Conservation (phyloP, 2,888 invertebrate species). For the Glyphotaelius pellucidus region DNA sequence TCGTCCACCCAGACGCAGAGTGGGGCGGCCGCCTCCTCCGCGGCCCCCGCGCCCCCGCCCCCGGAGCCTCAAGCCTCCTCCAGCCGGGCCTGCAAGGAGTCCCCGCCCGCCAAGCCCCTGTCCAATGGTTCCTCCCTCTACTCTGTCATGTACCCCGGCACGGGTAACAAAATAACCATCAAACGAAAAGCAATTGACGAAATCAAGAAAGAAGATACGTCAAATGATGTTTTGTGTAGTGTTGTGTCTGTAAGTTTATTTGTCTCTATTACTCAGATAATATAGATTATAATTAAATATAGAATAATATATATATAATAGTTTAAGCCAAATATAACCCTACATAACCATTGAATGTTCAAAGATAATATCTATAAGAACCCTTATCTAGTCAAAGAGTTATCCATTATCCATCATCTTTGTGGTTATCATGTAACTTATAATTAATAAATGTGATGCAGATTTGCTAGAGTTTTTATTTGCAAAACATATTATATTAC, state of each 20-base stretch:
- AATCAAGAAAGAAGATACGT: conserved; percentile 70
- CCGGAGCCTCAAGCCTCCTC: conserved; percentile 63
- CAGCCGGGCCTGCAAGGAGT: conserved; percentile 21
- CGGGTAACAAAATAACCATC: conserved; percentile 90
- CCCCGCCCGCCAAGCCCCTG: conserved; percentile 71
- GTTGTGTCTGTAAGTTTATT: conserved; percentile 51
- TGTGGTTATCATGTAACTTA: conserved; percentile 33
- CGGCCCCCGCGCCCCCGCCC: conserved; percentile 69
- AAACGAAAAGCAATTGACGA: conserved; percentile 85
- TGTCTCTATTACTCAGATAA: conserved; percentile 42
- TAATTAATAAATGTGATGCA: conserved; percentile 43
- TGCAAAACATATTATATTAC: conserved; percentile 31
- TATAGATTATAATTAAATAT: conserved; percentile 12
- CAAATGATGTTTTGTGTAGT: conserved; percentile 47
- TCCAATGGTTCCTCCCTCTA: conserved; percentile 82
- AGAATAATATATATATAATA: not conserved
- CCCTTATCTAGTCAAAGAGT: not conserved
- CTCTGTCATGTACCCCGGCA: conserved; percentile 88
- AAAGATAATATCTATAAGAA: conserved; percentile 10
- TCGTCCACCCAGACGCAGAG: conserved; percentile 74
- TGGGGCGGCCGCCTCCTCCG: conserved; percentile 29
- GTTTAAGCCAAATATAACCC: conserved; percentile 19
- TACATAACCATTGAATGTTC: conserved; percentile 13
- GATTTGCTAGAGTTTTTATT: conserved; percentile 44
- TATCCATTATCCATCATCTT: conserved; percentile 10